Conservation (phyloP, 2,113 vertebrate species). For the Oplegnathus fasciatus region DNA sequence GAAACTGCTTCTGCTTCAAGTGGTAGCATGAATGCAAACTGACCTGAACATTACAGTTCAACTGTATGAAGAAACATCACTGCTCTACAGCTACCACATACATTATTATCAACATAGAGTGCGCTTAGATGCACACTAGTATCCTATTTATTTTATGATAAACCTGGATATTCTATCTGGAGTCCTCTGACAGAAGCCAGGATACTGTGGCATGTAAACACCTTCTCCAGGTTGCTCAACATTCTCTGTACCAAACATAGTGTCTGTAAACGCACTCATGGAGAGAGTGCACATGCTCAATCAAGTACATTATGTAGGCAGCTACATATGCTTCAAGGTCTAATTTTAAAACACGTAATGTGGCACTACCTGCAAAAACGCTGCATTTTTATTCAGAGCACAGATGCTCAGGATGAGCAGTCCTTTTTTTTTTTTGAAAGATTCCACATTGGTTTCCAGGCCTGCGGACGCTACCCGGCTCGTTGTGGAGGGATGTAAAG, state of each 20-base stretch:
- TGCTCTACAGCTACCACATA: too few species aligned
- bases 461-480: background rate
- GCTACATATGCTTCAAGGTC: background rate
- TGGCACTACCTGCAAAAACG: slow-evolving; percentile 7
- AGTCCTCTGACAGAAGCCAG: background rate
- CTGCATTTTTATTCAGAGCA: slow-evolving; percentile 48
- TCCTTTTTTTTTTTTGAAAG: slow-evolving; percentile 11
- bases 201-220: background rate
- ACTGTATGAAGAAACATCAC: background rate
- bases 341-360: slow-evolving; percentile 26
- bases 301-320: background rate
- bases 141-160: too few species aligned
- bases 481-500: slow-evolving; percentile 35
- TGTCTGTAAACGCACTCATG: background rate
- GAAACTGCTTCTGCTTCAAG: background rate
- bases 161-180: background rate
- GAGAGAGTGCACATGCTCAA: background rate
- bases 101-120: too few species aligned
- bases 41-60: background rate
- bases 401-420: slow-evolving; percentile 44
- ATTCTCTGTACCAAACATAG: background rate
- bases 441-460: slow-evolving; percentile 15
- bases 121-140: too few species aligned
- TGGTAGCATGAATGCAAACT: background rate
- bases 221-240: too few species aligned